Evolutionary conservation across 2,113 vertebrate genomes (phyloP), one percentile per base, ranked within the genome.

Genomic region (Ophiodon elongatus): DNA sequence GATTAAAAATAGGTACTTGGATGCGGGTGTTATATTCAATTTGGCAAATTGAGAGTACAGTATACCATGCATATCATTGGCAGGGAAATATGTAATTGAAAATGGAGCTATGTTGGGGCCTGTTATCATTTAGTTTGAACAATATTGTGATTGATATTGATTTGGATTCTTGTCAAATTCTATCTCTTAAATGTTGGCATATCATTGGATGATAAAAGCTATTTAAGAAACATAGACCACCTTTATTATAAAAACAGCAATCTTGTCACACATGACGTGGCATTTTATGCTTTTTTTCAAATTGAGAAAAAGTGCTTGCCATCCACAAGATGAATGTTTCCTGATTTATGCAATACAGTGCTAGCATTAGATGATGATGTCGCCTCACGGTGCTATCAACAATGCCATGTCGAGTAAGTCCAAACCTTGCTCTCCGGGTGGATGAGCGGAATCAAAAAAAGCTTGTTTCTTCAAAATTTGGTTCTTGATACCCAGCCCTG

Each of bases 1-100:
- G 70, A 83, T 80, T 82, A 82, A 80, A 80, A 63, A 29, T 17
- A 60, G 27, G 21, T 54, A 41, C 25, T 63, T 14, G 27, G 25
- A 35, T 13, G 29, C 1, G 2, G 1, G 39, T n/a, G 57, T 1
- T 35, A 27, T 19, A 72, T 52, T 35, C 29, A 60, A 47, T 39
- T 17, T 13, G 13, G 27, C 27, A 65, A 23, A 17, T 5, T 47
- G 17, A 8, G 10, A 50, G 21, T 27, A 31, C 8, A 31, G 31
- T 29, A 65, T 17, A 27, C 4, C 11, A n/a, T 43, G 6, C 25
- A 64, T 27, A 19, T 52, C 19, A 43, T 3, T 41, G 69, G 14
- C 35, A 71, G 35, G n/a, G 1, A 50, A 37, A 60, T 19, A 39
- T 59, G 6, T 47, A 37, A 45, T 37, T 27, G 17, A n/a, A 13